phyloP scores from a whole-genome alignment of 2,797 vertebrate species.

The Acanthis flammea region DNA sequence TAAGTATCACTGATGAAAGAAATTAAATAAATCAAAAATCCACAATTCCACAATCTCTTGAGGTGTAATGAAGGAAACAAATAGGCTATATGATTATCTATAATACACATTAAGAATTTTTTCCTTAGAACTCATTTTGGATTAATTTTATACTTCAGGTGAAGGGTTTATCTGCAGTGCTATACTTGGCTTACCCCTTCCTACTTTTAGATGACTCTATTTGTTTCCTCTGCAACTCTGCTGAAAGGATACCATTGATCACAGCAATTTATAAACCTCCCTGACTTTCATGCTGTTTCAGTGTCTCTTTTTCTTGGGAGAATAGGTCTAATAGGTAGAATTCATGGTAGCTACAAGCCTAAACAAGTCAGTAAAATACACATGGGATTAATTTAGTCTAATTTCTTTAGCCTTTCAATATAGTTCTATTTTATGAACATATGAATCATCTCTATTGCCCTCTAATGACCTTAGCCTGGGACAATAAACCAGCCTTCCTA shows the following conservation, averaged over 20 bases:
- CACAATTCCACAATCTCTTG: neutral
- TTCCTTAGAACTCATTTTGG: neutral
- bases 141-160: neutral
- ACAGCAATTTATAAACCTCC: neutral
- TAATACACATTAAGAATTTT: neutral
- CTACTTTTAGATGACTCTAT: neutral
- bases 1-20: rapidly evolving
- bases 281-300: neutral
- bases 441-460: constrained; percentile 9
- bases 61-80: neutral
- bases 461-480: neutral
- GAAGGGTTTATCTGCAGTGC: neutral
- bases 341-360: neutral
- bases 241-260: neutral
- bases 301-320: neutral
- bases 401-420: constrained; percentile 17
- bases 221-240: neutral
- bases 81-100: neutral
- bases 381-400: constrained; percentile 12
- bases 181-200: neutral
- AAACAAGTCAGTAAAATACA: constrained; percentile 9
- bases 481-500: neutral
- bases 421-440: constrained; percentile 22
- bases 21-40: neutral
- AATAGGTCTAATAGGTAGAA: neutral